Base-by-base conservation (phyloP, 2,888 invertebrate genomes). In the Aleiodes alternator region DNA sequence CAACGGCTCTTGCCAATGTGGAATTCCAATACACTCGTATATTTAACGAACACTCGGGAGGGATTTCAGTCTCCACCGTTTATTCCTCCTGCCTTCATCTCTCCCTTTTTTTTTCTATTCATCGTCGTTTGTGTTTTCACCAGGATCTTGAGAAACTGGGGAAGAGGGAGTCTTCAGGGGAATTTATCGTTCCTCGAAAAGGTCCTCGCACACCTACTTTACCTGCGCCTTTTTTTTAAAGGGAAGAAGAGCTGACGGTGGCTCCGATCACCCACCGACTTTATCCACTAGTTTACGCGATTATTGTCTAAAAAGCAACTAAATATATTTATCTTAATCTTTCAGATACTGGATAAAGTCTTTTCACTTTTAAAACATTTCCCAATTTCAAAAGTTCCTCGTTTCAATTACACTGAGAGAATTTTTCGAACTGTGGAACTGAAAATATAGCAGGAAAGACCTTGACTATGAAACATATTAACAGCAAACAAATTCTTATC, bases 1-100 rank as follows among this genome's bases (percentile, higher is more conserved):
- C 23, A 23, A 70, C 75, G 48, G 55, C 66, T 79, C 78, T 80
- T 85, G 50, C 83, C 84, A 81, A 83, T 81, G 82, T 81, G 82
- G 84, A 86, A 85, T 86, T 87, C 87, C 86, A 85, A 86, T 86
- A 86, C 86, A 86, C 85, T 86, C 86, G 84, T 86, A 86, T 87
- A 87, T 86, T 87, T 86, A 87, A 87, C 87, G 84, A 86, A 86
- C 86, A 85, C 85, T 81, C 82, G 76, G 64, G 64, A 64, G 57
- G 69, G 57, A 72, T 78, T 57, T 50, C 68, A 68, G 34, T 77
- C 75, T 72, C 23, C 23, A 2, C 1, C 23, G 23, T 23, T 23
- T 23, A 23, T 23, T 23, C 23, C 68, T 72, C 31, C 7, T 55
- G 75, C 71, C 76, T 69, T 66, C 61, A 53, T 59, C 12, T 43